Evolutionary conservation across 1,140 invertebrate species (phyloP), one percentile per base, ranked within the genome.

Genomic region (Anastatus disparis): DNA sequence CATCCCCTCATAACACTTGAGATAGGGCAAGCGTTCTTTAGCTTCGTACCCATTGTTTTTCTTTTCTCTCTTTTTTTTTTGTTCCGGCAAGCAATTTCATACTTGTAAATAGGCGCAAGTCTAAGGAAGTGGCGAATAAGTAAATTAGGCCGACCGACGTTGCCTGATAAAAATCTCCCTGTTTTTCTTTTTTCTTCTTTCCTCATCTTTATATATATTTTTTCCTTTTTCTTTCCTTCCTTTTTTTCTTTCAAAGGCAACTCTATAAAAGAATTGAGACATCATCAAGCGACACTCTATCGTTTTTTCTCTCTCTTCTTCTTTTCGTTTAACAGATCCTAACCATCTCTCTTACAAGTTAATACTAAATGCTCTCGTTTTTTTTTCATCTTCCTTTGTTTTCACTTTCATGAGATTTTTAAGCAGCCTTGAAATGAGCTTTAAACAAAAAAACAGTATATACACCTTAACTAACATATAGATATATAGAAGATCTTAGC

Each of bases 361-460:
- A 70, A 62, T 63, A 62, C 35, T 53, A 56, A 8, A 52, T 59
- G 1, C 46, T 67, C 46, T 29, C 65, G 24, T 42, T 72, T 62
- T 59, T 46, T 64, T 53, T 69, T 67, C 68, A 72, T 73, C 69
- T 61, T 79, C 76, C 77, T 84, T 83, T 82, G 82, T 82, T 82
- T n/a, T 81, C 78, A 77, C 71, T 78, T 82, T 81, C 79, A 82
- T 81, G 79, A 83, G 81, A 79, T 84, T 84, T 84, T 84, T 83
- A 84, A 83, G 77, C 77, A 79, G 75, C 75, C n/a, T 62, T 77
- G 75, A 77, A 81, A 83, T 82, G 77, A 82, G 77, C 71, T 81
- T 81, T 73, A 62, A 70, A 44, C 71, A 65, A 72, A 75, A 76
- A n/a, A n/a, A n/a, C n/a, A 13, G 3, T 62, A 44, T 62, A 52